Conservation (phyloP, 2,797 vertebrate genomes). For the Hypotaenidia okinawae region DNA sequence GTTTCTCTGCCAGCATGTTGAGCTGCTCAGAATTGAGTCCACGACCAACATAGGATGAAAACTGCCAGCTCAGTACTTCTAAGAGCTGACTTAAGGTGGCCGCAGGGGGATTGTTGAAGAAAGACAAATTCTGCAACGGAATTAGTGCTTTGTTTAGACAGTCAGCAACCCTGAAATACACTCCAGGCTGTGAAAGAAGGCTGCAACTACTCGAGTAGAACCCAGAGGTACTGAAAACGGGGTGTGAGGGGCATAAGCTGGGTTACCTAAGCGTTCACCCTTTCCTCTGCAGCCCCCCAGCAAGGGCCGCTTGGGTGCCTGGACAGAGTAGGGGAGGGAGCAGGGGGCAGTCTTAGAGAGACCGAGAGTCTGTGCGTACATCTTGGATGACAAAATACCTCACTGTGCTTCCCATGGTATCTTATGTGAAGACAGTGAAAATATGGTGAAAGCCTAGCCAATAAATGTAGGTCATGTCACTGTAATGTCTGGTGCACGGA, state of each 20-base stretch:
- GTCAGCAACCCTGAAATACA: background rate
- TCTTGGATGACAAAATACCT: background rate
- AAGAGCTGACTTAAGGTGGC: slow-evolving; percentile 90
- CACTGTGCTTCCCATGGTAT: background rate
- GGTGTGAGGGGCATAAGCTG: background rate
- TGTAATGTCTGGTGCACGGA: background rate
- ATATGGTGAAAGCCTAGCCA: background rate
- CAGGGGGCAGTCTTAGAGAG: background rate
- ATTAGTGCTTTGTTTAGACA: background rate
- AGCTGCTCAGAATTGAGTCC: slow-evolving; percentile 95
- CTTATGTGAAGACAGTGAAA: background rate
- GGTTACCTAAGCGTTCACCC: background rate
- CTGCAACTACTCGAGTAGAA: background rate
- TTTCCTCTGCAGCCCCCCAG: background rate
- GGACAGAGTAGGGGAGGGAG: accelerated
- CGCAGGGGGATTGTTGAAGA: slow-evolving; percentile 90
- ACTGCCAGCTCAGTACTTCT: slow-evolving; percentile 97
- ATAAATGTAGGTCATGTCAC: background rate
- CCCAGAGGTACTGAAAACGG: background rate
- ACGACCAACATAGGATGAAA: slow-evolving; percentile 90
- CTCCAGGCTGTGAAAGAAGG: background rate
- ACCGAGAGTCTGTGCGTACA: background rate
- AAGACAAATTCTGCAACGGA: slow-evolving; percentile 88
- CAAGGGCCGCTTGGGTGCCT: background rate
- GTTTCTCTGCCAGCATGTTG: slow-evolving; percentile 93